phyloP scores from a whole-genome alignment of 1,140 invertebrate species.

The Drosophila pandora region DNA sequence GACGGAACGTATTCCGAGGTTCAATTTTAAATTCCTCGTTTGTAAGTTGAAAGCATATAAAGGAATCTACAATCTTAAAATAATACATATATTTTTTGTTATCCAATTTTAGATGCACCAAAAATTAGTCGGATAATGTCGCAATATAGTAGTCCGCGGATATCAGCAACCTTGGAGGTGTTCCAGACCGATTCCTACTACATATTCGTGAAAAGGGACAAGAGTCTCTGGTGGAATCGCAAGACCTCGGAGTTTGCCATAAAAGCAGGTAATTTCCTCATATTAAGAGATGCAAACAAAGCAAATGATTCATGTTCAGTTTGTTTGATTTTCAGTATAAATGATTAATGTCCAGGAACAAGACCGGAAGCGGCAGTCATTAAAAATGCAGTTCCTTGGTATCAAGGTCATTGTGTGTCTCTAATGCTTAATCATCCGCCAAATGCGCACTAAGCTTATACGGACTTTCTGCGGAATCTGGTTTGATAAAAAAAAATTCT shows the following conservation, averaged over 20 bases:
- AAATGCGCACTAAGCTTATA: constrained; percentile 8
- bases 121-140: constrained; percentile 32
- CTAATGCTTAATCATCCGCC: neutral
- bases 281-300: neutral
- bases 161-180: constrained; percentile 89
- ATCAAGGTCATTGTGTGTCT: constrained; percentile 2
- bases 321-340: neutral
- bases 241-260: constrained; percentile 91
- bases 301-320: constrained; percentile 10
- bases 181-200: constrained; percentile 94
- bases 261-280: constrained; percentile 89
- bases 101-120: neutral
- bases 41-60: too few species aligned
- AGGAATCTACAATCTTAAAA: too few species aligned
- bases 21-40: too few species aligned
- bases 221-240: constrained; percentile 95
- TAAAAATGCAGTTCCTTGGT: neutral
- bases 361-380: neutral
- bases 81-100: too few species aligned
- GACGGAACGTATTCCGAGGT: too few species aligned
- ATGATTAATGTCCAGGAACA: constrained; percentile 17
- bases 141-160: constrained; percentile 25
- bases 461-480: neutral
- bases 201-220: constrained; percentile 93
- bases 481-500: neutral